Conservation (phyloP, 2,888 invertebrate species). For the Pammene fasciana region DNA sequence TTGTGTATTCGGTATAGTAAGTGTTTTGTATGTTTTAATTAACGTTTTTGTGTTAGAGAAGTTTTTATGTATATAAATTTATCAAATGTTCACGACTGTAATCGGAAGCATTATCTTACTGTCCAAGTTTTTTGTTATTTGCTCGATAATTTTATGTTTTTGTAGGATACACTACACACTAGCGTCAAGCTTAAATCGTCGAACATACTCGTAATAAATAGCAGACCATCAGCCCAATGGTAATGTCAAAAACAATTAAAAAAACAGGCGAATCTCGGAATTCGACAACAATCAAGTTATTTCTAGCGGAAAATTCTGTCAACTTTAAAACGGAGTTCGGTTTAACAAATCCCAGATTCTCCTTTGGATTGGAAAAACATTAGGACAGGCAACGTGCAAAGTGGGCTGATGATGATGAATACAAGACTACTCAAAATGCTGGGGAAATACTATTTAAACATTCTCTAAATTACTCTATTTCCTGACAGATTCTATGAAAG, state of each 20-base stretch:
- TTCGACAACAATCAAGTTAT: background rate
- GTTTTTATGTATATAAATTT: background rate
- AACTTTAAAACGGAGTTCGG: background rate
- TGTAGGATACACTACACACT: background rate
- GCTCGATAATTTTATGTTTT: background rate
- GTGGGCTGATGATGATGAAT: constrained; percentile 34
- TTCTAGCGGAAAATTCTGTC: background rate
- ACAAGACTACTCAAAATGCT: constrained; percentile 40
- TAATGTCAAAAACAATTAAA: constrained; percentile 3
- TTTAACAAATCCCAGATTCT: constrained; percentile 11
- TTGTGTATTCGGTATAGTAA: too few relatives aligned
- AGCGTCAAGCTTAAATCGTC: constrained; percentile 20
- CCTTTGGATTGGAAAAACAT: constrained; percentile 5
- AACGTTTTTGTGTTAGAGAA: background rate
- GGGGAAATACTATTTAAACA: constrained; percentile 29
- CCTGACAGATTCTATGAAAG: constrained; percentile 19
- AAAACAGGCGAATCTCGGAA: constrained; percentile 14
- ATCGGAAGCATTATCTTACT: background rate
- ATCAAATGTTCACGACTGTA: too few relatives aligned
- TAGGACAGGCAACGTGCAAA: constrained; percentile 40
- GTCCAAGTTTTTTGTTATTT: background rate
- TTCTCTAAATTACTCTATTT: constrained; percentile 28
- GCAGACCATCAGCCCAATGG: constrained; percentile 41
- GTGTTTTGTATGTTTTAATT: background rate
- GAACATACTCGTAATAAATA: constrained; percentile 24